Conservation (phyloP, 2,113 vertebrate species). For the Crotalus tigris region DNA sequence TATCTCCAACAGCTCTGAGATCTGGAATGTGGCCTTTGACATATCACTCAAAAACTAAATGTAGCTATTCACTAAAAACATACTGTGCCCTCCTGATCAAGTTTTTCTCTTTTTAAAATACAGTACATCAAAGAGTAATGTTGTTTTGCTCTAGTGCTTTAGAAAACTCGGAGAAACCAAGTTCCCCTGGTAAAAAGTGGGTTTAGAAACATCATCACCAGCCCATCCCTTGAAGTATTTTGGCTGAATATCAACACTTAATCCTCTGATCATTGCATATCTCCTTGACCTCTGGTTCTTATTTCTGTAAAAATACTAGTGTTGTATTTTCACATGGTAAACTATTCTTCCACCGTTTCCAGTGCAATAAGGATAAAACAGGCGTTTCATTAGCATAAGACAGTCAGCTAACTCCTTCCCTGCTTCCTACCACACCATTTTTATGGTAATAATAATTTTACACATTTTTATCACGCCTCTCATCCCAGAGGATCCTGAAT, state of each 20-base stretch:
- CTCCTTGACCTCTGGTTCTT: conserved; percentile 32
- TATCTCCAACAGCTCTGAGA: not conserved
- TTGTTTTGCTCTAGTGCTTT: not conserved
- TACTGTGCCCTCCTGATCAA: not conserved
- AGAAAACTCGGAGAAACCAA: conserved; percentile 17
- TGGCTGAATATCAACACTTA: conserved; percentile 34
- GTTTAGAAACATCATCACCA: not conserved
- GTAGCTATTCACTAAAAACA: not conserved
- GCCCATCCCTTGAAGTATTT: not conserved
- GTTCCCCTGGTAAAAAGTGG: not conserved
- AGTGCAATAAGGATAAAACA: conserved; percentile 13
- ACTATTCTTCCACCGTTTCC: conserved; percentile 29
- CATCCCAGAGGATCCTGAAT: conserved; percentile 34
- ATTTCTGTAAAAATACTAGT: not conserved
- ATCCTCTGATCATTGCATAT: conserved; percentile 18
- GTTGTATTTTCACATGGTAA: conserved; percentile 35
- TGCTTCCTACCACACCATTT: not conserved
- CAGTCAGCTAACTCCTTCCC: not conserved
- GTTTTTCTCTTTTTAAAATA: not conserved
- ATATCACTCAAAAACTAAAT: not conserved
- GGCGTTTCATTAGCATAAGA: conserved; percentile 36
- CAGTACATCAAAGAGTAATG: not conserved
- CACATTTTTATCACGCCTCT: conserved; percentile 21
- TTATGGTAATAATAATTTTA: conserved; percentile 31
- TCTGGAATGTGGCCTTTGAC: not conserved